Percentiles rank a stretch among this genome's conserved stretches.
phyloP scores from a whole-genome alignment of 2,797 vertebrate species.

The Chloroceryle amazona region DNA sequence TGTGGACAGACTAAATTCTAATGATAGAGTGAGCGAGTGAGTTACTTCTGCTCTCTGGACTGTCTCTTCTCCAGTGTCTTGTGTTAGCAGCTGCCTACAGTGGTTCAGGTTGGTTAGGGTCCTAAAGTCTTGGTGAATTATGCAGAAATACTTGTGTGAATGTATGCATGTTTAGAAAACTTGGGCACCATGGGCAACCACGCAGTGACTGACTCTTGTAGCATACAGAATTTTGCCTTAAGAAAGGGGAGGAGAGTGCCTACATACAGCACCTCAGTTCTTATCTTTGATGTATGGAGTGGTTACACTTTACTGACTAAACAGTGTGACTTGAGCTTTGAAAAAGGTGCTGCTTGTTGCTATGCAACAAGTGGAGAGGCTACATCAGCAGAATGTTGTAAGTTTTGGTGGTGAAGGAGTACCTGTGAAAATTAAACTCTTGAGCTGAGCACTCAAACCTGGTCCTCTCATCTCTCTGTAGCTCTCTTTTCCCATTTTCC shows the following conservation, averaged over 20 bases:
- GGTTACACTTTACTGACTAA: not conserved
- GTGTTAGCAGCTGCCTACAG: not conserved
- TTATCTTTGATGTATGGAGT: not conserved
- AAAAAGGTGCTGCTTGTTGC: not conserved
- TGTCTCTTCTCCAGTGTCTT: not conserved
- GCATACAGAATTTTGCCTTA: not conserved
- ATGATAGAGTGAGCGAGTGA: not conserved
- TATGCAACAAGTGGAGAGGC: not conserved
- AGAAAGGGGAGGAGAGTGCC: too few species aligned
- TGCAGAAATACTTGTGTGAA: not conserved
- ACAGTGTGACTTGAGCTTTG: not conserved
- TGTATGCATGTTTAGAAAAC: not conserved
- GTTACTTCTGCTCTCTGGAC: not conserved
- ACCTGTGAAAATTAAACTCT: not conserved
- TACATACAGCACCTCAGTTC: not conserved
- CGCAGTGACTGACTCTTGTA: fast-evolving
- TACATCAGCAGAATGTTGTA: not conserved
- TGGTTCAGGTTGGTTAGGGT: not conserved
- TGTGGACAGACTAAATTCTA: not conserved
- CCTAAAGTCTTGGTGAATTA: not conserved
- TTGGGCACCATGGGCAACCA: not conserved
- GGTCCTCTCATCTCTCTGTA: not conserved
- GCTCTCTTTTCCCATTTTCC: not conserved
- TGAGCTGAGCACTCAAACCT: not conserved
- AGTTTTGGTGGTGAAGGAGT: not conserved